Evolutionary conservation across 2,797 vertebrate genomes (phyloP).

Genomic region (Brachyrhaphis roseni): DNA sequence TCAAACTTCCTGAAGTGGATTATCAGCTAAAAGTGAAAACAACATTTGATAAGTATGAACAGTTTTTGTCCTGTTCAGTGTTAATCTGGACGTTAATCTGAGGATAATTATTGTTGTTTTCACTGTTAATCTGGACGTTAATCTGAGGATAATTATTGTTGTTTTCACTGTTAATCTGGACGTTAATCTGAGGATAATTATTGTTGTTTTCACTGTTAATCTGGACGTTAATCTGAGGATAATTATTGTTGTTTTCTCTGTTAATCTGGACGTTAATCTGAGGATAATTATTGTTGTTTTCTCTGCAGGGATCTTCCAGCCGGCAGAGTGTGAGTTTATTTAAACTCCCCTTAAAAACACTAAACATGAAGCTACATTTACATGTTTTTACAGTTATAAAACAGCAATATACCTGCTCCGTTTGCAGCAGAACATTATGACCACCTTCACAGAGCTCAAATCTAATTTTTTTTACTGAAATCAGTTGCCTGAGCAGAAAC

Average conservation of each 20-base stretch:
- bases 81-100: not conserved
- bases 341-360: too few relatives aligned
- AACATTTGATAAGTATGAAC: constrained; percentile 92
- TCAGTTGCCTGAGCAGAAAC: not conserved
- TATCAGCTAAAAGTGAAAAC: constrained; percentile 98
- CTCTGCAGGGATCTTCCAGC: constrained; percentile 80
- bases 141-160: constrained; percentile 3
- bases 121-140: constrained; percentile 5
- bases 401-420: too few relatives aligned
- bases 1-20: constrained; percentile 95
- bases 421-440: too few relatives aligned
- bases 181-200: not conserved
- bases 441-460: too few relatives aligned
- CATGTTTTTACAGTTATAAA: too few relatives aligned
- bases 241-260: too few relatives aligned
- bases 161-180: constrained; percentile 22
- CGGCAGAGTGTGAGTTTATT: constrained; percentile 84
- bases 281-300: constrained; percentile 22
- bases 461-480: too few relatives aligned
- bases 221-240: not conserved
- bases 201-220: constrained; percentile 14
- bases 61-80: not conserved
- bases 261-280: not conserved
- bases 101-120: constrained; percentile 22
- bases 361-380: too few relatives aligned